A percentile compares a stretch with the other conserved stretches of the same genome.
These are phyloP conservation scores for Ectobius pallidus DNA, from an alignment of 2,888 invertebrate genomes.

Conservation along the genomic window DNA sequence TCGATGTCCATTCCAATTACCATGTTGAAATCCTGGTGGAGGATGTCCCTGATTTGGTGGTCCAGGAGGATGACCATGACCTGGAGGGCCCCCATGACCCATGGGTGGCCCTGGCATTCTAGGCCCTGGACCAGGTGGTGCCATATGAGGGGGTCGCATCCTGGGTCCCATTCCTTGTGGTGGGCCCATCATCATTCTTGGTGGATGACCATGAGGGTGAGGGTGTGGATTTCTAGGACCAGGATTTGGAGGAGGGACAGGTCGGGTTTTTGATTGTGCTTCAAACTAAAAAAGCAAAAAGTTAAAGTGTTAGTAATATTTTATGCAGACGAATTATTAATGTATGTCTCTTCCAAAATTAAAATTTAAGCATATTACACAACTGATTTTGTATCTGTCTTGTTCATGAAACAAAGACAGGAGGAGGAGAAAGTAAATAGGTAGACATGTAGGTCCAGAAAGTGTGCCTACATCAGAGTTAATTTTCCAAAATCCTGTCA, in stretches of 20 bases:
- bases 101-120: slow-evolving; percentile 60
- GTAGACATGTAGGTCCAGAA: too few species aligned
- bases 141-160: slow-evolving; percentile 63
- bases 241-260: slow-evolving; percentile 76
- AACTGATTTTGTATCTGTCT: too few species aligned
- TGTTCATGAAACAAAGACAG: too few species aligned
- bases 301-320: too few species aligned
- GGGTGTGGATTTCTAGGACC: slow-evolving; percentile 66
- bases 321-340: too few species aligned
- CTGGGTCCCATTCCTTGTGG: slow-evolving; percentile 59
- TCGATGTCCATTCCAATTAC: slow-evolving; percentile 62
- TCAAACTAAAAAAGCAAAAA: slow-evolving; percentile 71
- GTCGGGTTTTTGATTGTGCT: slow-evolving; percentile 89
- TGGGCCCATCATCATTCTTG: slow-evolving; percentile 65
- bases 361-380: too few species aligned
- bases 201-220: slow-evolving; percentile 54
- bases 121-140: slow-evolving; percentile 64
- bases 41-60: slow-evolving; percentile 62
- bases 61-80: slow-evolving; percentile 63
- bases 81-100: slow-evolving; percentile 57
- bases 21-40: slow-evolving; percentile 65
- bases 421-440: too few species aligned
- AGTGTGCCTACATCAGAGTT: too few species aligned
- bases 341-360: too few species aligned
- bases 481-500: too few species aligned